phyloP scores from a whole-genome alignment of 2,113 vertebrate genomes.

The Benitochromis conjunctus region DNA sequence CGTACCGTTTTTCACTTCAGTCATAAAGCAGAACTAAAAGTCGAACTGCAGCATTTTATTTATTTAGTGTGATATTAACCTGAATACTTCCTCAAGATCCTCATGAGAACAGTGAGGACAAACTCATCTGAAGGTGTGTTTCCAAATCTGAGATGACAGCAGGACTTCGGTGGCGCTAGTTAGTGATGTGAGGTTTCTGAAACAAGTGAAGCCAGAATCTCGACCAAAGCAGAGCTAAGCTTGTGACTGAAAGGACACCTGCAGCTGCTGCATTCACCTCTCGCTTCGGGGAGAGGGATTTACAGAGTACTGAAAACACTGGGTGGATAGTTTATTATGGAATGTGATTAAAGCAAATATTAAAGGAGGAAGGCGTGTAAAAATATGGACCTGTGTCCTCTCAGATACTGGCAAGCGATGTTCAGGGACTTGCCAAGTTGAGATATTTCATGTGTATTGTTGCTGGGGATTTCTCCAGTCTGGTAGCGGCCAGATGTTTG shows the following conservation, averaged over 20 bases:
- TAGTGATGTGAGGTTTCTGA: conserved; percentile 3
- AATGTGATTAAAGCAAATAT: conserved; percentile 34
- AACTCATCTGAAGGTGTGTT: conserved; percentile 1
- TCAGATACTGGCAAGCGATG: conserved; percentile 49
- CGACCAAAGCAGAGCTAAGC: conserved; percentile 40
- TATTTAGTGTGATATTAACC: neutral
- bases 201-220: conserved; percentile 40
- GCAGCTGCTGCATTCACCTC: conserved; percentile 45
- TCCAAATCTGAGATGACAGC: conserved; percentile 26
- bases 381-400: neutral
- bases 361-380: neutral
- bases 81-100: neutral
- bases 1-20: neutral
- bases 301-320: conserved; percentile 32
- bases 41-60: neutral
- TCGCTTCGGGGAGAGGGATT: conserved; percentile 38
- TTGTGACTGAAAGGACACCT: conserved; percentile 43
- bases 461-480: conserved; percentile 53
- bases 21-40: neutral
- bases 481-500: conserved; percentile 45
- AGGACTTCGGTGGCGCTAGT: conserved; percentile 26
- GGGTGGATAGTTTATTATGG: conserved; percentile 1
- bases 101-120: neutral
- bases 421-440: conserved; percentile 34
- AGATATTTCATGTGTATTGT: conserved; percentile 54